Evolutionary conservation across 2,113 vertebrate genomes (phyloP), one percentile per base, ranked within the genome.

Genomic region (Sarotherodon lohbergeri): DNA sequence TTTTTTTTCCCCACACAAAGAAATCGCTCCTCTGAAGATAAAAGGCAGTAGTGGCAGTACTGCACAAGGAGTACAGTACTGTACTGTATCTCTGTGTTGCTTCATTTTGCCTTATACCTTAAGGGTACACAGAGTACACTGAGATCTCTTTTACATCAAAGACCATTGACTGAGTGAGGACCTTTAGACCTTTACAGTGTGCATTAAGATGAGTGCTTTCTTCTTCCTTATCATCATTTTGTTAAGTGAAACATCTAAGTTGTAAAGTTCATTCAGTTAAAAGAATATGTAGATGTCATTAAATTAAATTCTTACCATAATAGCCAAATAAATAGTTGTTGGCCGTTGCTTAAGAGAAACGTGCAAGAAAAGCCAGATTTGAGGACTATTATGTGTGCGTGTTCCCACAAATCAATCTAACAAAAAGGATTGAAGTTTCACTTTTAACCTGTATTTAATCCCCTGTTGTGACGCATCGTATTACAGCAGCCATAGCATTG

Each of bases 11-110:
- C 27, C 22, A 80, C 79, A 57, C 34, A 83, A 83, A 90, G 80
- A 89, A 88, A 11, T 79, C 55, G 29, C 80, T 68, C 36, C 66
- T 82, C 22, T 71, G 24, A 68, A 92, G 89, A 94, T 92, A 89
- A 94, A 93, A 92, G 82, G 52, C 81, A 71, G 39, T 3, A 73
- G 43, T 59, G 9, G 55, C 10, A 11, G 24, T 48, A 43, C 8
- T 29, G 34, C n/a, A 82, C 3, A 7, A 61, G 71, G 34, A 81
- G 54, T 80, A 82, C 29, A 32, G 13, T 32, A 55, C 24, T 43
- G n/a, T 24, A 22, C 54, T 78, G 17, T 52, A 89, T 86, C n/a
- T 41, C 16, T 81, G 36, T 41, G 11, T 52, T 59, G 13, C 46
- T 84, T 80, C 55, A 76, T 41, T 88, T 66, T 34, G 29, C 27